Conservation (phyloP, 2,113 vertebrate genomes). For the Gavialis gangeticus region DNA sequence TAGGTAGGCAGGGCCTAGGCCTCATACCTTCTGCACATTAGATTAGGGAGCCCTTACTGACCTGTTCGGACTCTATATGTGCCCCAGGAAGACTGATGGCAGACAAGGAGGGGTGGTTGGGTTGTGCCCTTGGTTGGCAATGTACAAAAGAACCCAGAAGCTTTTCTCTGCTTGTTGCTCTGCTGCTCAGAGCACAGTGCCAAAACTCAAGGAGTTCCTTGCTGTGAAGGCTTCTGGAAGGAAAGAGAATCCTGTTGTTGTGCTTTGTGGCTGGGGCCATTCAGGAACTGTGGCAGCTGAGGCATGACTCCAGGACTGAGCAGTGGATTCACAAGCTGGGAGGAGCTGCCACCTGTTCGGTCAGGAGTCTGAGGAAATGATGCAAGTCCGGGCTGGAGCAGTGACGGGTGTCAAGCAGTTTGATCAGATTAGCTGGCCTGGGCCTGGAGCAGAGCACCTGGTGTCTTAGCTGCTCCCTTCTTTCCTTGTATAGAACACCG, state of each 20-base stretch:
- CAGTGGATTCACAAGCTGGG: no score
- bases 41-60: no score
- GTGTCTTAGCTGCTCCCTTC: neutral
- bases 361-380: neutral
- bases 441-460: neutral
- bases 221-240: neutral
- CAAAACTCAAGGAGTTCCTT: neutral
- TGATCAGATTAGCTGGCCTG: neutral
- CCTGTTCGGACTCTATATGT: no score
- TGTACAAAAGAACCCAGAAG: neutral
- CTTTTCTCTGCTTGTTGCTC: neutral
- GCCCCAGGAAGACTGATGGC: no score
- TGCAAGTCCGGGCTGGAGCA: neutral
- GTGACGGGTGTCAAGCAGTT: neutral
- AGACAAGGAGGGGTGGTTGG: neutral
- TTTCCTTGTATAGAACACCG: slow-evolving; percentile 87
- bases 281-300: neutral
- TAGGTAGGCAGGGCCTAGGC: no score
- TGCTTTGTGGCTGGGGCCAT: neutral
- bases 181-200: neutral
- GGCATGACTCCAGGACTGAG: no score
- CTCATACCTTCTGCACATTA: no score
- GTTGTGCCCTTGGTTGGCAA: neutral
- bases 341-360: no score
- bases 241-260: no score